These are phyloP conservation scores for Seriola aureovittata DNA, from an alignment of 2,113 vertebrate species.

Conservation along the genomic window DNA sequence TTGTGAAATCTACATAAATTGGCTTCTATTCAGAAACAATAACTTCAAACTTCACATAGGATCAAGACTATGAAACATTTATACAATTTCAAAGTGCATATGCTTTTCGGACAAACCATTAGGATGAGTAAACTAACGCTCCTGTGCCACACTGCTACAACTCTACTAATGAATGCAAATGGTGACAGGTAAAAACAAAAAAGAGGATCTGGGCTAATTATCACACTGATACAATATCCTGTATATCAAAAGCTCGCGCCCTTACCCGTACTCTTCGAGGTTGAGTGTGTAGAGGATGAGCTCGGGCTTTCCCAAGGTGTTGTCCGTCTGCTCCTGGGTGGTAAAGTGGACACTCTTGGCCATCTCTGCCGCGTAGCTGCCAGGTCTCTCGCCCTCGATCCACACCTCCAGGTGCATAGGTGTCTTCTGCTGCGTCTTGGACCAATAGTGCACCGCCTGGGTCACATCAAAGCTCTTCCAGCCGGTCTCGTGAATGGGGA, in stretches of 20 bases:
- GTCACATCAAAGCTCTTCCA: slow-evolving; percentile 98
- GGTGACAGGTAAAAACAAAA: slow-evolving; percentile 7
- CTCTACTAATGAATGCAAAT: slow-evolving; percentile 46
- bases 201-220: slow-evolving; percentile 40
- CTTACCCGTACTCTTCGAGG: slow-evolving; percentile 92
- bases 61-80: background rate
- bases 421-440: slow-evolving; percentile 79
- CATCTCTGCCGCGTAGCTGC: slow-evolving; percentile 88
- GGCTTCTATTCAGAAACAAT: background rate
- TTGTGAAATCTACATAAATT: background rate
- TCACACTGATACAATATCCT: slow-evolving; percentile 63
- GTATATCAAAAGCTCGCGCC: slow-evolving; percentile 62
- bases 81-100: too few relatives aligned
- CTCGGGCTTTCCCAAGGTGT: slow-evolving; percentile 89
- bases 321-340: slow-evolving; percentile 86
- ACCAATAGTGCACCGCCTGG: slow-evolving; percentile 94
- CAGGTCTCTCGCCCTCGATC: slow-evolving; percentile 92
- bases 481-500: slow-evolving; percentile 91
- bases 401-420: slow-evolving; percentile 94
- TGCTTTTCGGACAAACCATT: background rate
- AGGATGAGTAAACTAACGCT: slow-evolving; percentile 11
- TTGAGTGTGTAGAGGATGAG: slow-evolving; percentile 92
- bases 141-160: background rate
- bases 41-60: background rate
- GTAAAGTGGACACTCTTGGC: slow-evolving; percentile 91